Evolutionary conservation across 2,888 invertebrate species (phyloP), one percentile per base, ranked within the genome.

Genomic region (Yponomeuta evonymella): DNA sequence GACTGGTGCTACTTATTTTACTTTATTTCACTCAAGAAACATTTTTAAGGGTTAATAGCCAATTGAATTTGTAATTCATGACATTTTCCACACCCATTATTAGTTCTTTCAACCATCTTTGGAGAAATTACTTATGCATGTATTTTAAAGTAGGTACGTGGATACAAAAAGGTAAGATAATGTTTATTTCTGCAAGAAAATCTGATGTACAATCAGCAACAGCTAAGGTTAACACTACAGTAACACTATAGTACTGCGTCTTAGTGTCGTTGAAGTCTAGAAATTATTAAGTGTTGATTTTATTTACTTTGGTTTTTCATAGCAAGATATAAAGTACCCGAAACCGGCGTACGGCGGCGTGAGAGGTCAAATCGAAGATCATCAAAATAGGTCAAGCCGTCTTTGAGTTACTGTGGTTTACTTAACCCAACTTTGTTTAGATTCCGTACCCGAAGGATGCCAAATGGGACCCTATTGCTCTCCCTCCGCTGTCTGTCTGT

Each of bases 11-110:
- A 58, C 15, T 58, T 58, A 58, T 58, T 58, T 58, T 58, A 58
- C 51, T 58, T 58, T 58, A 58, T 58, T 58, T 58, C 51, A 58
- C 51, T 58, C 51, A 58, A 58, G 51, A 58, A 58, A 58, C 51
- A 58, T 58, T 58, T 58, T 58, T 58, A 58, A 58, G 51, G 51
- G 51, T 58, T 58, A 15, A 58, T 15, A 12, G 51, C 51, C 51
- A 58, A 58, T 58, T 58, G 51, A 58, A 58, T 58, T 58, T 58
- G 51, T 58, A 58, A 58, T 58, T 58, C 15, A 58, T 15, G 51
- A 58, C 51, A 15, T 15, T 58, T 58, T 58, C 51, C 51, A 58
- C 51, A 58, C 51, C 51, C 51, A 58, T 58, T 58, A 58, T 15
- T 58, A 58, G 51, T 58, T 58, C 12, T 58, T 58, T 10, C 15